Conservation (phyloP, 1,140 invertebrate genomes). For the Drosophila fuyamai region DNA sequence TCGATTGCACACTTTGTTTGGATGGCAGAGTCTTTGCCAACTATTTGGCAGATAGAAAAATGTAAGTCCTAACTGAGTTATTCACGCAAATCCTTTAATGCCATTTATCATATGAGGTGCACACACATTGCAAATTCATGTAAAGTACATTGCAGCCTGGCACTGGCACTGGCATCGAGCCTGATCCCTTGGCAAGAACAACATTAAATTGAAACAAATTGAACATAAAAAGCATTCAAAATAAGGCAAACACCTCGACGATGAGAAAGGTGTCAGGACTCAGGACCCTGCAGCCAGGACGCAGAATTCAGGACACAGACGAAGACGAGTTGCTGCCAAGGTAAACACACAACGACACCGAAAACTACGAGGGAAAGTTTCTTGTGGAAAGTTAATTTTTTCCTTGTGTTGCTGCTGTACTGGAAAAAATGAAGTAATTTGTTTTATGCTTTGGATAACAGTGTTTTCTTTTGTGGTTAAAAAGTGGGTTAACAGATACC, state of each 20-base stretch:
- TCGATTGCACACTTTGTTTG: constrained; percentile 38
- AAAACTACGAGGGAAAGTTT: constrained; percentile 49
- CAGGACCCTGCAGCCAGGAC: constrained; percentile 12
- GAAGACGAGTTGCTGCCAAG: constrained; percentile 68
- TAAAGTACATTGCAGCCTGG: constrained; percentile 68
- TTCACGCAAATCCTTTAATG: constrained; percentile 79
- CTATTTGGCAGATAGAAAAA: constrained; percentile 42
- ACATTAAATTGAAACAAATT: constrained; percentile 83
- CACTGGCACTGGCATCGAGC: constrained; percentile 33
- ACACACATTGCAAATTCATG: constrained; percentile 70
- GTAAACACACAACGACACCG: constrained; percentile 67
- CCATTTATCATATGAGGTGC: constrained; percentile 74
- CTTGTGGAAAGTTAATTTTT: constrained; percentile 36
- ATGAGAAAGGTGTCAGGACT: constrained; percentile 25
- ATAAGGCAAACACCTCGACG: constrained; percentile 77
- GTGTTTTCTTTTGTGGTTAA: background rate
- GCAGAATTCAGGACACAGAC: constrained; percentile 41
- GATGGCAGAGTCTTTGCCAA: constrained; percentile 41
- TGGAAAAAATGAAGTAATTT: background rate
- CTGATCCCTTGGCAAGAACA: constrained; percentile 77
- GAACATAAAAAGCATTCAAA: constrained; percentile 83
- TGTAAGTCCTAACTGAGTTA: constrained; percentile 63
- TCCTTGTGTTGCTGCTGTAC: constrained; percentile 20
- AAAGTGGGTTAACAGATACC: no score
- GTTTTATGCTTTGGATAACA: background rate